Conservation (phyloP, 2,113 vertebrate species). For the Antechinus stuartii region DNA sequence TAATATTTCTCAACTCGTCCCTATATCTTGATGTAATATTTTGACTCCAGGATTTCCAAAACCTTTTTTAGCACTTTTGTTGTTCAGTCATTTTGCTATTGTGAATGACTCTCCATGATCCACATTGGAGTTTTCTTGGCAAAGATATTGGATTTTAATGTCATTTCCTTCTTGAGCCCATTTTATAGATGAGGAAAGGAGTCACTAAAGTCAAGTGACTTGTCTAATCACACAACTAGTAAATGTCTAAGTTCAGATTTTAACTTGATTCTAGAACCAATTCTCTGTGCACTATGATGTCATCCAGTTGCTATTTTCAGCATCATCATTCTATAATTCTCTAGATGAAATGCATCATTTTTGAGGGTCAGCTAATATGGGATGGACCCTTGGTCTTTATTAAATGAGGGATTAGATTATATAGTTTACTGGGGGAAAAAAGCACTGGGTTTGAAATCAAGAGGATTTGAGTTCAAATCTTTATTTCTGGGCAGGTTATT, state of each 20-base stretch:
- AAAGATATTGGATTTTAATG: not conserved
- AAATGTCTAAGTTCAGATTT: not conserved
- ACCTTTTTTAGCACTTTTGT: not conserved
- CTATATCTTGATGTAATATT: too few relatives aligned
- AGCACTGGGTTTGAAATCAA: not conserved
- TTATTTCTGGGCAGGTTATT: not conserved
- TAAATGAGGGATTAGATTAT: not conserved
- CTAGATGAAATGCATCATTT: not conserved
- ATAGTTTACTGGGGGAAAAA: not conserved
- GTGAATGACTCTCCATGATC: not conserved
- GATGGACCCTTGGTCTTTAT: not conserved
- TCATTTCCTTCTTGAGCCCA: not conserved
- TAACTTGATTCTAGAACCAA: not conserved
- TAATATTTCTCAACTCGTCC: too few relatives aligned
- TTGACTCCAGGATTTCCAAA: too few relatives aligned
- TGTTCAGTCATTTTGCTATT: not conserved
- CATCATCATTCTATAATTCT: not conserved
- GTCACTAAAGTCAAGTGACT: not conserved
- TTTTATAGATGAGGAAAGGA: not conserved
- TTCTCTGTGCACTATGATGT: too few relatives aligned
- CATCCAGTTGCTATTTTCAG: not conserved
- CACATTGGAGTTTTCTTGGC: not conserved
- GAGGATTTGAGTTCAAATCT: not conserved
- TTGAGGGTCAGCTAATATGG: not conserved
- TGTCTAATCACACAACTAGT: not conserved